These are phyloP conservation scores for Muscicapa comitata DNA, from an alignment of 2,797 vertebrate species.

Conservation along the genomic window DNA sequence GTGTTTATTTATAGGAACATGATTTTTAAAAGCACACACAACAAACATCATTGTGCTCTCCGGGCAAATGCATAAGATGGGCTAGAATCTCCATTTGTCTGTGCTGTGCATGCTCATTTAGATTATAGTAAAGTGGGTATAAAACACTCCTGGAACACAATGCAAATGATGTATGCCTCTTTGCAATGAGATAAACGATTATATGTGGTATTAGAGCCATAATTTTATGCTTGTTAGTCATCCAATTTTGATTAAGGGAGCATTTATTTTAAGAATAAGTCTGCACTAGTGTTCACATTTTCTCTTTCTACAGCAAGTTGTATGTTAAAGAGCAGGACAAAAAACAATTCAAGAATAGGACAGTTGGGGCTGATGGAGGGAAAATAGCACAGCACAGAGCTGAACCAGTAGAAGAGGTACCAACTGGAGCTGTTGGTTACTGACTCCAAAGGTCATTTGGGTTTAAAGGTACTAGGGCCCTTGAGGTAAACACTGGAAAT, in stretches of 20 bases:
- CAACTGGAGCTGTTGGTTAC: background rate
- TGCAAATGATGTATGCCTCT: slow-evolving; percentile 42
- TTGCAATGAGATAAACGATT: slow-evolving; percentile 45
- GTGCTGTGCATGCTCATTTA: slow-evolving; percentile 34
- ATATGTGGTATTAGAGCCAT: background rate
- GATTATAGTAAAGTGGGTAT: slow-evolving; percentile 32
- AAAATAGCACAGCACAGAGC: background rate
- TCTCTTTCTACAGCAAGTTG: background rate
- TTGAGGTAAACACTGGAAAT: background rate
- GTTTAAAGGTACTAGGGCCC: background rate
- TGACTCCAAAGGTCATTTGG: background rate
- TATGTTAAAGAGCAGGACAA: background rate
- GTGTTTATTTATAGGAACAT: background rate
- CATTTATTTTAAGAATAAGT: slow-evolving; percentile 39
- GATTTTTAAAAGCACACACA: background rate
- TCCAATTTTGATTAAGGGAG: slow-evolving; percentile 42
- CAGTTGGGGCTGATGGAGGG: background rate
- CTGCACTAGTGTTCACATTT: background rate
- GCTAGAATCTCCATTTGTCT: slow-evolving; percentile 35
- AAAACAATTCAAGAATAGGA: background rate
- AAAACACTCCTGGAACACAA: slow-evolving; percentile 38
- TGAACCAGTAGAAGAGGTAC: background rate
- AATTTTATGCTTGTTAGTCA: slow-evolving; percentile 58
- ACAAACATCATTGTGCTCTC: background rate
- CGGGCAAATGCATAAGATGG: background rate